Evolutionary conservation across 30 jellyfish, hydroid and myxozoan species (phyloP), one percentile per base, ranked within the genome.

Genomic region (Phacellophora camtschatica): DNA sequence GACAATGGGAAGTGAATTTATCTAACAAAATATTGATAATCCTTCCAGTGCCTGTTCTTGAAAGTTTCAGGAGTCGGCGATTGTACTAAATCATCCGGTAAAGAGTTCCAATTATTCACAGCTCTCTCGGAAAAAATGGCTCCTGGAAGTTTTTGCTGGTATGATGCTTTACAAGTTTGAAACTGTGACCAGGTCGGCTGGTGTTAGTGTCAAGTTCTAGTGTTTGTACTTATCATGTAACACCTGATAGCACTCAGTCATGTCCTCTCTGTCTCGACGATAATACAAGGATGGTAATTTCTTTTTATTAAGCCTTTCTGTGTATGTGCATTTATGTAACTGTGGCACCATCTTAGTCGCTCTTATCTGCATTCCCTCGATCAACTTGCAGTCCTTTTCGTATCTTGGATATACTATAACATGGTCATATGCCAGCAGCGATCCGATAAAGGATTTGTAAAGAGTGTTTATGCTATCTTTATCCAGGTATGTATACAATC

Each of bases 161-260:
- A 49, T 59, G 71, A 48, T 72, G 72, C 63, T 72, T 72, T 42
- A 50, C 76, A 72, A 72, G 76, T 72, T 56, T 72, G 29, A 72
- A 35, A 25, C 74, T 34, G 86, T 72, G 86, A 72, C 72, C 86
- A 49, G 75, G 71, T 72, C 74, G 48, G 71, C 86, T 72, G 53
- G 53, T 72, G 86, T 48, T 39, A 19, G 30, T 72, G 36, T n/a
- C 86, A 49, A 51, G 72, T 72, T 72, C 77, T 15, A 72, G 7
- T 7, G 24, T 32, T 65, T 65, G 79, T 65, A 65, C 61, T 31
- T 65, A 65, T 65, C 28, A 9, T 65, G 79, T 27, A 27, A 31
- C 57, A 65, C 43, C 36, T 65, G 16, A 27, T 30, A 65, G 79
- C 79, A 65, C 35, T 65, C 79, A 65, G 23, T 65, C 58, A 65